Evolutionary conservation across 2,888 invertebrate genomes (phyloP), one percentile per base, ranked within the genome.

Genomic region (Podabrus alpinus): DNA sequence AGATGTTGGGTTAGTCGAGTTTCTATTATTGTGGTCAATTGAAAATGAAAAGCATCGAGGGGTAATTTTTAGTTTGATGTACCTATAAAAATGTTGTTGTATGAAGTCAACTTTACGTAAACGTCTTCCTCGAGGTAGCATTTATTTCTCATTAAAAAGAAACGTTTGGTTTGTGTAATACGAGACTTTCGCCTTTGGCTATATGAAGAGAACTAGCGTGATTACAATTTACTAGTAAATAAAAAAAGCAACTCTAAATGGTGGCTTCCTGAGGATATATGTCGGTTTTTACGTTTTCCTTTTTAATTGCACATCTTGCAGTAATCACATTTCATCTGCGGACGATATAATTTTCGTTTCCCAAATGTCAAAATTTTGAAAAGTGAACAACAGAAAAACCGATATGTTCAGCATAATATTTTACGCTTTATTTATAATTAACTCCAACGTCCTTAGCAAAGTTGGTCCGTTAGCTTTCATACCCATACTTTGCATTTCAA

Each of bases 21-120:
- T n/a, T 72, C 68, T 77, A 68, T 74, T 77, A 74, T 74, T 74
- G 77, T 77, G 77, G 77, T 74, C 15, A 62, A 9, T 64, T 25
- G 29, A 71, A 68, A 69, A 77, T 72, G 70, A 72, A 76, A 71
- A 66, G 45, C 67, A 72, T 45, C 45, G 45, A 45, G 2, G 24
- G 45, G 5, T n/a, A 9, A 24, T 9, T 24, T 3, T 3, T 13
- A 29, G 13, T 13, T 29, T 29, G 11, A 11, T 11, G 11, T 29
- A 29, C 11, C 29, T n/a, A n/a, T n/a, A 29, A 29, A 29, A 29
- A 29, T 29, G 11, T 13, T 29, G 3, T 29, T 29, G 29, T n/a
- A n/a, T 45, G 45, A 45, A 45, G 45, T 45, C n/a, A 45, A 45
- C 9, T 24, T 24, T 24, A 24, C n/a, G 45, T 24, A 24, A 24